Percentiles rank a stretch among this genome's conserved stretches.
Evolutionary conservation across 2,113 vertebrate species (phyloP).

Genomic region (Copsychus sechellarum): DNA sequence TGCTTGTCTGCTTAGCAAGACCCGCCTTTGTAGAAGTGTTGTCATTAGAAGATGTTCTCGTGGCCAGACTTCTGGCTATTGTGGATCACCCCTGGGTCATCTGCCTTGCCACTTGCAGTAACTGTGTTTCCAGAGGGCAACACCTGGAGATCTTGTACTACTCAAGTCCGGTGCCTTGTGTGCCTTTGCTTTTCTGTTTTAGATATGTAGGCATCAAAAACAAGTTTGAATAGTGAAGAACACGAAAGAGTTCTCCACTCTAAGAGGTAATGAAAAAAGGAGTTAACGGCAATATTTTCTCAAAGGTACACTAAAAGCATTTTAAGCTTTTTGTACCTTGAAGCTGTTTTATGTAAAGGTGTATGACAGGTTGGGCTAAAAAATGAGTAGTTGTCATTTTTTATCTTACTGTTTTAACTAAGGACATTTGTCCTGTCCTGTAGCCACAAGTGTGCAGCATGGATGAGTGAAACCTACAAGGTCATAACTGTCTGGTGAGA

Average conservation of each 20-base stretch:
- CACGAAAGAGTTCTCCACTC: not conserved
- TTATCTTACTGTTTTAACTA: not conserved
- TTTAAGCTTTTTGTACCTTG: not conserved
- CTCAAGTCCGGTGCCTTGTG: not conserved
- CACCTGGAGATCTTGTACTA: not conserved
- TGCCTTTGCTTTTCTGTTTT: constrained; percentile 1
- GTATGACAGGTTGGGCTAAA: not conserved
- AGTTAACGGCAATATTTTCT: not conserved
- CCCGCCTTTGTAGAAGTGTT: not conserved
- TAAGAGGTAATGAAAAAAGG: not conserved
- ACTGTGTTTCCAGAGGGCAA: not conserved
- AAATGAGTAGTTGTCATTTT: not conserved
- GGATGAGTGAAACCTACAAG: not conserved
- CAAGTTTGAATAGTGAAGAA: not conserved
- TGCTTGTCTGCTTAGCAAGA: constrained; percentile 17
- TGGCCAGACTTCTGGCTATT: not conserved
- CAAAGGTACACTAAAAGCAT: not conserved
- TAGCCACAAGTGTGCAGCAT: not conserved
- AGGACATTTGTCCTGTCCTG: not conserved
- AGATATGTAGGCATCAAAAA: constrained; percentile 30
- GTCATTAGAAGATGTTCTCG: not conserved
- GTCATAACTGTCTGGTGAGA: not conserved
- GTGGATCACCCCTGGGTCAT: not conserved
- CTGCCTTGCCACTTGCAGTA: not conserved
- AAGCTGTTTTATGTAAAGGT: not conserved